phyloP scores from a whole-genome alignment of 2,888 invertebrate species.

The Leptodirus hochenwartii region DNA sequence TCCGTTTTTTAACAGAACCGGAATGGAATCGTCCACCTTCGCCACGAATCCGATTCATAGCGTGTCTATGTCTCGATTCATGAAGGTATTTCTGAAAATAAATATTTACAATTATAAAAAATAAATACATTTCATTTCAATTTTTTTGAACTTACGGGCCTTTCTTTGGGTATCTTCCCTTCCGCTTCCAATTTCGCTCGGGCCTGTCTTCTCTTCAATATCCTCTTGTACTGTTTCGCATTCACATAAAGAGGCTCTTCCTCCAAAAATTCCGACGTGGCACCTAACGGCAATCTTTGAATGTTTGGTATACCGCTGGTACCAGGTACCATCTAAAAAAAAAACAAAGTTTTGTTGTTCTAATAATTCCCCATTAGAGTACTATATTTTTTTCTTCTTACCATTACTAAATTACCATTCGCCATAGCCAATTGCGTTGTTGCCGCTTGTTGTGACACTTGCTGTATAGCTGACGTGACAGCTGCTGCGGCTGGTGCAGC shows the following conservation, averaged over 20 bases:
- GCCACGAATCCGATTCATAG: slow-evolving; percentile 92
- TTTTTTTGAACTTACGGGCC: slow-evolving; percentile 45
- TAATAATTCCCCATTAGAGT: slow-evolving; percentile 7
- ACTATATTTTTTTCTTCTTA: slow-evolving; percentile 25
- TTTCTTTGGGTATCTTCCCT: slow-evolving; percentile 91
- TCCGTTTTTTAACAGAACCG: slow-evolving; percentile 31
- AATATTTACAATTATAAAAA: too few species aligned
- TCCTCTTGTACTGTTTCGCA: slow-evolving; percentile 93
- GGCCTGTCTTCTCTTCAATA: slow-evolving; percentile 85
- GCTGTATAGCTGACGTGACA: slow-evolving; percentile 15
- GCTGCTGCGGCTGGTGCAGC: slow-evolving; percentile 18
- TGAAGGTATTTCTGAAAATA: slow-evolving; percentile 84
- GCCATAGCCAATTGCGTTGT: slow-evolving; percentile 36
- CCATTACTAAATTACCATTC: slow-evolving; percentile 62
- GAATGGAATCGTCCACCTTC: slow-evolving; percentile 94
- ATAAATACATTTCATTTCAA: slow-evolving; percentile 1
- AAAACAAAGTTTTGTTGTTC: slow-evolving; percentile 8
- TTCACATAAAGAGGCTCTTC: slow-evolving; percentile 97
- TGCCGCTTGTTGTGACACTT: too few species aligned
- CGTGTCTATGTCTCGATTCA: slow-evolving; percentile 90
- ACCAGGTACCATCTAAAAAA: slow-evolving; percentile 36
- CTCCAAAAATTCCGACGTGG: slow-evolving; percentile 51
- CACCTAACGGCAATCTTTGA: slow-evolving; percentile 40
- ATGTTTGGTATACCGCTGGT: slow-evolving; percentile 30
- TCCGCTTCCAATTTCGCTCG: slow-evolving; percentile 86